A percentile compares a stretch with the other conserved stretches of the same genome.
Evolutionary conservation across 2,797 vertebrate genomes (phyloP).

Genomic region (Chrysocyon brachyurus): DNA sequence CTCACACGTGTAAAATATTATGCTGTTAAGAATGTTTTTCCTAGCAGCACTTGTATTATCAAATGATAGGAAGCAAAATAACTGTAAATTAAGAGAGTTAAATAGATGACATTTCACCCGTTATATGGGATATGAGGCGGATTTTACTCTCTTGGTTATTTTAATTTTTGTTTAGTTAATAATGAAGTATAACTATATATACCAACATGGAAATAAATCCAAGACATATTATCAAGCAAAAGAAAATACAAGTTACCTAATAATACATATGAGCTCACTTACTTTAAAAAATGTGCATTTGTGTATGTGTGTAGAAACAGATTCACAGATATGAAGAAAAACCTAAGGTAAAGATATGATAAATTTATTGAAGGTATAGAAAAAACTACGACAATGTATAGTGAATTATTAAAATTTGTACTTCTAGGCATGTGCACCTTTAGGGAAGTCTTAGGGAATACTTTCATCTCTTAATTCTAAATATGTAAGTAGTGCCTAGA

Average conservation of each 20-base stretch:
- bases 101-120: not conserved
- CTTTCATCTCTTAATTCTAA: conserved; percentile 48
- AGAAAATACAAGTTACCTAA: conserved; percentile 34
- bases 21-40: not conserved
- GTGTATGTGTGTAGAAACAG: not conserved
- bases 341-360: not conserved
- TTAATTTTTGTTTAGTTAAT: conserved; percentile 41
- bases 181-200: not conserved
- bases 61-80: conserved; percentile 18
- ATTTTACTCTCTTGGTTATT: not conserved
- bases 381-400: not conserved
- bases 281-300: not conserved
- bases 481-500: not conserved
- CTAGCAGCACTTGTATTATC: not conserved
- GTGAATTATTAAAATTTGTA: not conserved
- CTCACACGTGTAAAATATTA: not conserved
- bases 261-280: not conserved
- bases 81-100: not conserved
- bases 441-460: not conserved
- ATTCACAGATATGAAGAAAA: not conserved
- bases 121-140: not conserved
- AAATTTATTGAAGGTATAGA: not conserved
- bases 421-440: not conserved
- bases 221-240: not conserved
- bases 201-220: not conserved